Percentiles rank a stretch among this genome's conserved stretches.
Conservation (phyloP, 2,797 vertebrate species). For the Xiphophorus birchmanni region DNA sequence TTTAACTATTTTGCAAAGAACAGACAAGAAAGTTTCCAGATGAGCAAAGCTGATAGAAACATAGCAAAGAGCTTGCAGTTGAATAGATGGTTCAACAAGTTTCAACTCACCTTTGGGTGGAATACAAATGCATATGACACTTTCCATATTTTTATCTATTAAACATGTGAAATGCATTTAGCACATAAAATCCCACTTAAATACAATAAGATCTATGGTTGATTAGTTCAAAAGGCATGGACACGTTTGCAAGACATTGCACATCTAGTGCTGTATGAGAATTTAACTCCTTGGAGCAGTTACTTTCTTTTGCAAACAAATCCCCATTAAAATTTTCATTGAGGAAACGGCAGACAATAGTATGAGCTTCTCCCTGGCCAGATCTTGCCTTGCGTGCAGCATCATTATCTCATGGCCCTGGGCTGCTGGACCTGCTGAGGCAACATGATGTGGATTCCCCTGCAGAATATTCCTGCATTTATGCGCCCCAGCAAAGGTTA, state of each 20-base stretch:
- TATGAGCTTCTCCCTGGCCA: constrained; percentile 3
- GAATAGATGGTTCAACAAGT: neutral
- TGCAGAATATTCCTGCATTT: constrained; percentile 59
- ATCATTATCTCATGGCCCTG: constrained; percentile 77
- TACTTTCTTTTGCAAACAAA: neutral
- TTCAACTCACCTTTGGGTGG: neutral
- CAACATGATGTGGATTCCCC: constrained; percentile 40
- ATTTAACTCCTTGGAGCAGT: neutral
- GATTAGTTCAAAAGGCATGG: neutral
- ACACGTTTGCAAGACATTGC: neutral
- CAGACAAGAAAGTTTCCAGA: neutral
- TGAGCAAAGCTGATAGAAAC: neutral
- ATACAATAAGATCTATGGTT: neutral
- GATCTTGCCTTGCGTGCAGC: constrained; percentile 30
- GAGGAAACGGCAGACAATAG: constrained; percentile 9
- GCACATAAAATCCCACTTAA: neutral
- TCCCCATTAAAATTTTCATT: neutral
- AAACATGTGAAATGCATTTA: neutral
- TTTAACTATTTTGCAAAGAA: neutral
- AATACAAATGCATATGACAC: neutral
- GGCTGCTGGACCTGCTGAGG: constrained; percentile 52
- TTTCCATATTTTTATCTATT: neutral
- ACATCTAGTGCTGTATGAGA: neutral
- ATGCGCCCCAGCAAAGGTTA: constrained; percentile 27
- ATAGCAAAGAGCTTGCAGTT: neutral